Base-by-base conservation (phyloP, 2,113 vertebrate genomes). In the Epinephelus moara region DNA sequence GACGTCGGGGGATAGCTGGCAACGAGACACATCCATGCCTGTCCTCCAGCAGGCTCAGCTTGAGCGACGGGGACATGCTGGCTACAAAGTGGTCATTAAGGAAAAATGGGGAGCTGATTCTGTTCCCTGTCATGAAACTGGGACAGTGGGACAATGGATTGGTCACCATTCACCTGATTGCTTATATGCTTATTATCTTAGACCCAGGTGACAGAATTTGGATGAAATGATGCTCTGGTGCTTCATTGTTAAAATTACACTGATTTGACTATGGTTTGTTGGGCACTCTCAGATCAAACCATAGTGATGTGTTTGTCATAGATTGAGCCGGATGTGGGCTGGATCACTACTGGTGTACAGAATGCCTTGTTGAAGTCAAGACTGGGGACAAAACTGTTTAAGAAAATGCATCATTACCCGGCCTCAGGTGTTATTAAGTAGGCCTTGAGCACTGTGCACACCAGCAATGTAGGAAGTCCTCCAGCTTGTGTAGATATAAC, bases 61-160 rank as follows among this genome's bases (percentile, higher is more conserved):
- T 80, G 80, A 88, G 59, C 25, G 45, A 47, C 40, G 4, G 70
- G 37, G 72, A 81, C 79, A 68, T 72, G 76, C 76, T 81, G 85
- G 85, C 68, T 59, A 76, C 79, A 91, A 70, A 78, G 76, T 69
- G 87, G 76, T 78, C 68, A 80, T 91, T 75, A 78, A 75, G 67
- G 56, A 15, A 61, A 50, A 63, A 55, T 37, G 52, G 42, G 40
- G 70, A 66, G 76, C 52, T 40, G 17, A 62, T 61, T 72, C 45
- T 60, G 55, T 70, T 81, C 21, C 33, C 61, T 56, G 70, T 64
- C 70, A 78, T 23, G 70, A 72, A 90, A 74, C 42, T 70, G 27
- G 77, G 63, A 6, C 23, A 53, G 42, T 8, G 8, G 21, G 57
- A 76, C 83, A 59, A 68, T 57, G 45, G 53, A 47, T 73, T 56